These are phyloP conservation scores for Xestia xanthographa DNA, from an alignment of 2,888 invertebrate genomes.

Conservation along the genomic window DNA sequence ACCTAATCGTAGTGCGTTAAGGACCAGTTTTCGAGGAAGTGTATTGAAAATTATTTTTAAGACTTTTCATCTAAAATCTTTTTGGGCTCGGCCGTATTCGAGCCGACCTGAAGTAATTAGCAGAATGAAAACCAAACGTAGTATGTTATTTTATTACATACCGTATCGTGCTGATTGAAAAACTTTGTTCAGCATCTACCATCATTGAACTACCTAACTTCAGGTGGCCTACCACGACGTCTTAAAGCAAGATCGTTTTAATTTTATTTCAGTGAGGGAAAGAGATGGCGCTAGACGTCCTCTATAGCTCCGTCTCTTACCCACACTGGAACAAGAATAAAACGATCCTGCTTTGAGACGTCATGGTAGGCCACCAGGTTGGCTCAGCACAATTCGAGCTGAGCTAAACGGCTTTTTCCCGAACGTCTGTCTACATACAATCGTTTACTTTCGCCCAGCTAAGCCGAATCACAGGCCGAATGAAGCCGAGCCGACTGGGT, in stretches of 20 bases:
- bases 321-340: too few relatives aligned
- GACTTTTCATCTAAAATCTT: neutral
- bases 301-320: too few relatives aligned
- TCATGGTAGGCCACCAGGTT: too few relatives aligned
- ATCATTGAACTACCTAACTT: neutral
- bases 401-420: neutral
- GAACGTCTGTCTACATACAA: neutral
- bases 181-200: neutral
- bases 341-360: too few relatives aligned
- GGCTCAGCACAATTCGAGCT: neutral
- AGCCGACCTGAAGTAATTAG: neutral
- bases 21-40: too few relatives aligned
- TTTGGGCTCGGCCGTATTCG: neutral
- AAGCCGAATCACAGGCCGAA: neutral
- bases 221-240: too few relatives aligned
- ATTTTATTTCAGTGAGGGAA: too few relatives aligned
- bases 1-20: too few relatives aligned
- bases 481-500: neutral
- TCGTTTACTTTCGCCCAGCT: neutral
- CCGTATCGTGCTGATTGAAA: neutral
- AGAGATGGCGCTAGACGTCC: too few relatives aligned
- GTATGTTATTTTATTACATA: neutral
- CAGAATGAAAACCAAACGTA: neutral
- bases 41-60: too few relatives aligned
- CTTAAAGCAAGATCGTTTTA: too few relatives aligned